A percentile compares a stretch with the other conserved stretches of the same genome.
These are phyloP conservation scores for honey bee (Apis mellifera) DNA, from an alignment of 1,140 invertebrate genomes.

Conservation along the genomic window DNA sequence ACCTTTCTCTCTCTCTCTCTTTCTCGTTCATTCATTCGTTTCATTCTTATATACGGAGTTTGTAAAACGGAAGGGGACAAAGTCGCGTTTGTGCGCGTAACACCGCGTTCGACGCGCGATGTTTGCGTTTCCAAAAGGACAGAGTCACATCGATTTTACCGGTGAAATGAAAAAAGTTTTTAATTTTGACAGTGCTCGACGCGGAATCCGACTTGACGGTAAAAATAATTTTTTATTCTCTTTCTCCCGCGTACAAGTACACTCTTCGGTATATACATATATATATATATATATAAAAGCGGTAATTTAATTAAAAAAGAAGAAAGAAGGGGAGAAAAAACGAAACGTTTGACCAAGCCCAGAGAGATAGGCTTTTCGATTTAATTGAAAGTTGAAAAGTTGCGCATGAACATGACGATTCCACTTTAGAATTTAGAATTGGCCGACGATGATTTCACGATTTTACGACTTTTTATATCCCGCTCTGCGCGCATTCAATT, in stretches of 20 bases:
- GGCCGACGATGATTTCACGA: slow-evolving; percentile 44
- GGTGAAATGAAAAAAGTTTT: slow-evolving; percentile 43
- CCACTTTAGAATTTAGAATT: slow-evolving; percentile 31
- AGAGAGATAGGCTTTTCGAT: slow-evolving; percentile 42
- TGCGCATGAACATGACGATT: slow-evolving; percentile 9
- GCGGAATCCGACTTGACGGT: not conserved
- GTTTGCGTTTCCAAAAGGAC: not conserved
- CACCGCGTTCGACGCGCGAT: not conserved
- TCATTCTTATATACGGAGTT: too few relatives aligned
- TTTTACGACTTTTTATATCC: slow-evolving; percentile 8
- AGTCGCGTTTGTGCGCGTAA: too few relatives aligned
- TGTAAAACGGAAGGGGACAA: too few relatives aligned
- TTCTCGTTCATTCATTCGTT: too few relatives aligned
- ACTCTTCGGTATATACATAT: not conserved
- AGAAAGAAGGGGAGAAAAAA: not conserved
- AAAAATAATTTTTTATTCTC: slow-evolving; percentile 48
- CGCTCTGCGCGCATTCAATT: too few relatives aligned
- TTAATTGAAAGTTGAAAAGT: slow-evolving; percentile 64
- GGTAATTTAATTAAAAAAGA: slow-evolving; percentile 61
- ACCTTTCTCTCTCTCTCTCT: too few relatives aligned
- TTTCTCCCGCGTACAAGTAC: slow-evolving; percentile 6
- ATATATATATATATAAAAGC: not conserved
- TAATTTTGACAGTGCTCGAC: slow-evolving; percentile 17
- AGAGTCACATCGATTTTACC: slow-evolving; percentile 12
- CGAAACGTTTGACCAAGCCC: not conserved